Evolutionary conservation across 2,888 invertebrate species (phyloP).

Genomic region (Folsomia candida): DNA sequence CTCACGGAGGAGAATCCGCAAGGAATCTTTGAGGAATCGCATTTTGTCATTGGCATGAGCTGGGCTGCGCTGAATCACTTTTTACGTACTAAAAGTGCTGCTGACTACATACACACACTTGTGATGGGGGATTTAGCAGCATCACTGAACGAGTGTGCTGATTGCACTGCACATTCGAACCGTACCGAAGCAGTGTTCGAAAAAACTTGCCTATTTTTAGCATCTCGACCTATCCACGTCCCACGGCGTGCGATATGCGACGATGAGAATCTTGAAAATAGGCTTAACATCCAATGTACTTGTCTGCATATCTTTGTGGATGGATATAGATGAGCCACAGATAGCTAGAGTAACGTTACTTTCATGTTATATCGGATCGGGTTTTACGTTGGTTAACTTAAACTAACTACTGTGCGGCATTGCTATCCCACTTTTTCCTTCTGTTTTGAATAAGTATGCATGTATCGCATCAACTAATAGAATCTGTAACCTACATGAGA

Average conservation of each 20-base stretch:
- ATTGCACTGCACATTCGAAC: not conserved
- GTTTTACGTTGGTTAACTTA: not conserved
- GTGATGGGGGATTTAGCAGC: not conserved
- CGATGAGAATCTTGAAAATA: not conserved
- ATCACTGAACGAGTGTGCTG: too few relatives aligned
- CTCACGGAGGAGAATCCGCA: too few relatives aligned
- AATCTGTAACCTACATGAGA: not conserved
- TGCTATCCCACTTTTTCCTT: not conserved
- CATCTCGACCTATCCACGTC: conserved; percentile 30
- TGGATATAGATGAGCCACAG: not conserved
- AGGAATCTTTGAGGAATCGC: too few relatives aligned
- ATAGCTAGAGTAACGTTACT: too few relatives aligned
- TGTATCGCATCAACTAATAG: not conserved
- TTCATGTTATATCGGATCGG: not conserved
- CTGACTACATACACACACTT: not conserved
- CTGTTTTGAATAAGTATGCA: not conserved
- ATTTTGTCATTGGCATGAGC: conserved; percentile 3
- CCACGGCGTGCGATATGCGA: conserved; percentile 11
- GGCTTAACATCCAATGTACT: not conserved
- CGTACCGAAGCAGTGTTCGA: not conserved
- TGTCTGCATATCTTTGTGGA: not conserved
- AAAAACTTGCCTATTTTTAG: conserved; percentile 44
- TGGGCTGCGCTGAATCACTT: not conserved
- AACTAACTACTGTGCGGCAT: not conserved
- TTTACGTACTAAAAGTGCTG: not conserved